Evolutionary conservation across 2,113 vertebrate genomes (phyloP).

Genomic region (Dolichallabes microphthalmus): DNA sequence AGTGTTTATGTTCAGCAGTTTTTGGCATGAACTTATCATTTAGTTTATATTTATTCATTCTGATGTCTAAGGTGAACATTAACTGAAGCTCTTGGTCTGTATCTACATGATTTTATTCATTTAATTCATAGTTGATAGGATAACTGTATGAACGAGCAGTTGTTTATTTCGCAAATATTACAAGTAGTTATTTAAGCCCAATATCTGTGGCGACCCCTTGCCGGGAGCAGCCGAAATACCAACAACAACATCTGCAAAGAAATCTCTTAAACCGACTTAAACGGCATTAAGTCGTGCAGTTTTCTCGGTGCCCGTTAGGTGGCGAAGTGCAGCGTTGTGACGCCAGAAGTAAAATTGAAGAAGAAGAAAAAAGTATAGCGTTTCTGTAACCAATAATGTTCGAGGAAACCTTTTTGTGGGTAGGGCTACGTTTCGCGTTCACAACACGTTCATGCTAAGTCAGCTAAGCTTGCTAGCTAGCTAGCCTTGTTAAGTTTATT

Average conservation of each 20-base stretch:
- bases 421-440: conserved; percentile 23
- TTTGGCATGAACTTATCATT: too few species aligned
- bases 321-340: not conserved
- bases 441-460: conserved; percentile 45
- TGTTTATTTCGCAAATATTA: not conserved
- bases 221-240: too few species aligned
- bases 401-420: not conserved
- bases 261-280: not conserved
- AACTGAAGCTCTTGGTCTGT: too few species aligned
- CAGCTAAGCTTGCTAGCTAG: conserved; percentile 14
- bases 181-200: not conserved
- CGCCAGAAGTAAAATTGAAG: not conserved
- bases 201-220: too few species aligned
- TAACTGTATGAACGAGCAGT: not conserved
- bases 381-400: conserved; percentile 43
- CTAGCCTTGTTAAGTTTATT: not conserved
- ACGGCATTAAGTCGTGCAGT: not conserved
- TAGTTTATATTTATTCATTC: too few species aligned
- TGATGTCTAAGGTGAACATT: too few species aligned
- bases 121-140: too few species aligned
- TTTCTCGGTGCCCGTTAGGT: not conserved
- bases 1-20: too few species aligned
- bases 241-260: too few species aligned
- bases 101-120: too few species aligned
- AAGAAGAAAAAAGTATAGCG: not conserved